These are phyloP conservation scores for Premnoplex brunnescens DNA, from an alignment of 2,797 vertebrate species.

Conservation along the genomic window DNA sequence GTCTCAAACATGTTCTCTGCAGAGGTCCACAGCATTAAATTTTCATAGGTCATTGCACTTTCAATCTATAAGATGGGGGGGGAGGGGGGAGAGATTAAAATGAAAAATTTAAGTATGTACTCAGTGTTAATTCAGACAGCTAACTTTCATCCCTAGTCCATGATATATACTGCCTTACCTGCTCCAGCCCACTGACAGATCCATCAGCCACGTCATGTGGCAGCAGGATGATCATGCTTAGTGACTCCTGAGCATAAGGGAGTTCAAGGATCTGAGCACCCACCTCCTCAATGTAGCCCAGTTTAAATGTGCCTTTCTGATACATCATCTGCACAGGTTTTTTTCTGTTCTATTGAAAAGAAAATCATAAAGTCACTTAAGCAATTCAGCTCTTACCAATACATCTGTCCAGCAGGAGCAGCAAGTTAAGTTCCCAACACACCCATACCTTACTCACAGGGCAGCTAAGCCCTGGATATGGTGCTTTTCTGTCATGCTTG, in stretches of 20 bases:
- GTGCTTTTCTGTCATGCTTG: neutral
- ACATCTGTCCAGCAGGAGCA: neutral
- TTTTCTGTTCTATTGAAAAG: slow-evolving; percentile 56
- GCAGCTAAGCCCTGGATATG: neutral
- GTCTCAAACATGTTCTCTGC: slow-evolving; percentile 60
- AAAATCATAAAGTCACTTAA: neutral
- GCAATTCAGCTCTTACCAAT: neutral
- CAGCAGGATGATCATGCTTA: slow-evolving; percentile 76
- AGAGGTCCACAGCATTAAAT: slow-evolving; percentile 65
- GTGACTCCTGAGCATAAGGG: slow-evolving; percentile 55
- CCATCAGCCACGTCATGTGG: slow-evolving; percentile 44
- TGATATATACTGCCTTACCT: slow-evolving; percentile 52
- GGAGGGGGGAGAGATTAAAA: neutral
- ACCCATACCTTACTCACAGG: neutral
- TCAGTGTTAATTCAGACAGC: neutral
- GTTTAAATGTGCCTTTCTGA: slow-evolving; percentile 73
- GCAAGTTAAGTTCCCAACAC: neutral
- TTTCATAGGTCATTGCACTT: slow-evolving; percentile 67
- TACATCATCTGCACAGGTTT: slow-evolving; percentile 77
- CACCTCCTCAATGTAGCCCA: slow-evolving; percentile 43
- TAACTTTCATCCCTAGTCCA: neutral
- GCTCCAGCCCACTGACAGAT: slow-evolving; percentile 47
- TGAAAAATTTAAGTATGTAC: neutral
- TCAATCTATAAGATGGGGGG: slow-evolving; percentile 54
- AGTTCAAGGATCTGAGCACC: slow-evolving; percentile 71